A percentile compares a stretch with the other conserved stretches of the same genome.
Evolutionary conservation across 2,797 vertebrate species (phyloP).

Genomic region (Urocyon cinereoargenteus): DNA sequence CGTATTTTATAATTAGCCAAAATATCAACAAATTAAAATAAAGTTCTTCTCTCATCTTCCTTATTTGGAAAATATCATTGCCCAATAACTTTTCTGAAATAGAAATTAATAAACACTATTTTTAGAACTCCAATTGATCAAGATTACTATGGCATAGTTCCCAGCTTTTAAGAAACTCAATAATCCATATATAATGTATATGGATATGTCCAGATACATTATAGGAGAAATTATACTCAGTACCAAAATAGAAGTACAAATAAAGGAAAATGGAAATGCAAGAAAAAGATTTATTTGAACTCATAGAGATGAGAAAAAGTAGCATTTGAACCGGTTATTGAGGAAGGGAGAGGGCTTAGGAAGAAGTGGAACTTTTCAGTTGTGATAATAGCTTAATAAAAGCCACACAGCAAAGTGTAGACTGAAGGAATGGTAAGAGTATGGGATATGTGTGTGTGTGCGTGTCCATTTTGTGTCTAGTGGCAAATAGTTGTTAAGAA

Average conservation of each 20-base stretch:
- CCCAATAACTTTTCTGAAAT: background rate
- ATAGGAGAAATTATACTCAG: background rate
- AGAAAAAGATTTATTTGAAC: background rate
- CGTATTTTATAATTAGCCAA: background rate
- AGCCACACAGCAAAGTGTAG: background rate
- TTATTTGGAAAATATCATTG: background rate
- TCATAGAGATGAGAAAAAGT: background rate
- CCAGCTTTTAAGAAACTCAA: background rate
- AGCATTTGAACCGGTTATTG: background rate
- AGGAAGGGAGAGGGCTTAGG: background rate
- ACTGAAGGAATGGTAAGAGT: background rate
- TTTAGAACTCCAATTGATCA: background rate
- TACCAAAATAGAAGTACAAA: background rate
- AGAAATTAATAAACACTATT: background rate
- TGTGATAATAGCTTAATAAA: conserved; percentile 14
- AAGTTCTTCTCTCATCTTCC: background rate
- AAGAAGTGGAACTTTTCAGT: background rate
- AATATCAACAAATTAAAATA: conserved; percentile 26
- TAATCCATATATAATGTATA: background rate
- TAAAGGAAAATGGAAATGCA: background rate
- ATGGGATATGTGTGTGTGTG: background rate
- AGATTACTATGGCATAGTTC: background rate
- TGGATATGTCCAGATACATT: background rate
- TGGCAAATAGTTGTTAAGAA: background rate
- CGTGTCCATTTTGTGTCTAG: background rate